phyloP scores from a whole-genome alignment of 2,888 invertebrate genomes.

The Onthophagus sagittarius region DNA sequence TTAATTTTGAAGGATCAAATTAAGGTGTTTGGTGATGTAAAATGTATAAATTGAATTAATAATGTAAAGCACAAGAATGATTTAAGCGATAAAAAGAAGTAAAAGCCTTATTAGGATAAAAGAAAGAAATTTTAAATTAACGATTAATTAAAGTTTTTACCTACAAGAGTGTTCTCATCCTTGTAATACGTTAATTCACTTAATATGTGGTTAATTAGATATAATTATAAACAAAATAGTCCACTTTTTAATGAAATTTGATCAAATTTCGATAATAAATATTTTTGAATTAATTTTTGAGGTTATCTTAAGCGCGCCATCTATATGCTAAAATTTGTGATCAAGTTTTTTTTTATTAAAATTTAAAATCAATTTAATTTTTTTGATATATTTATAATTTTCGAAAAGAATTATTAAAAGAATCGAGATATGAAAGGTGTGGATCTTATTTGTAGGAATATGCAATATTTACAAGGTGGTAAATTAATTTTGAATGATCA shows the following conservation, averaged over 20 bases:
- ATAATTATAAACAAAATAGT: background rate
- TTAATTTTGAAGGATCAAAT: too few relatives aligned
- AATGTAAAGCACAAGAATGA: slow-evolving; percentile 10
- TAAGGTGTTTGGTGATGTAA: too few relatives aligned
- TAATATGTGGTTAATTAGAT: background rate
- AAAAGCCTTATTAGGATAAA: slow-evolving; percentile 22
- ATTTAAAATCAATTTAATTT: background rate
- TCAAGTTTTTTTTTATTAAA: too few relatives aligned
- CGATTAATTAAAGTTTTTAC: background rate
- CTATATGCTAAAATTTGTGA: background rate
- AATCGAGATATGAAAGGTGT: slow-evolving; percentile 69
- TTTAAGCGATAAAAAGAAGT: slow-evolving; percentile 15
- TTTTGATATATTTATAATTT: background rate
- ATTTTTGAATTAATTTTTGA: background rate
- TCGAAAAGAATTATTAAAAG: background rate
- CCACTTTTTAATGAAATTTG: background rate
- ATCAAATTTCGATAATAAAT: background rate
- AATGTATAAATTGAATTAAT: too few relatives aligned
- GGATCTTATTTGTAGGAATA: slow-evolving; percentile 82
- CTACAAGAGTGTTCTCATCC: background rate
- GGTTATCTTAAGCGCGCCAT: background rate
- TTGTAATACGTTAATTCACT: background rate
- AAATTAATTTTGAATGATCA: slow-evolving; percentile 70
- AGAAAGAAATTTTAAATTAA: slow-evolving; percentile 11
- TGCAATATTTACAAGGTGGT: slow-evolving; percentile 78